Conservation (phyloP, 2,888 invertebrate species). For the Phyto melanocephala region DNA sequence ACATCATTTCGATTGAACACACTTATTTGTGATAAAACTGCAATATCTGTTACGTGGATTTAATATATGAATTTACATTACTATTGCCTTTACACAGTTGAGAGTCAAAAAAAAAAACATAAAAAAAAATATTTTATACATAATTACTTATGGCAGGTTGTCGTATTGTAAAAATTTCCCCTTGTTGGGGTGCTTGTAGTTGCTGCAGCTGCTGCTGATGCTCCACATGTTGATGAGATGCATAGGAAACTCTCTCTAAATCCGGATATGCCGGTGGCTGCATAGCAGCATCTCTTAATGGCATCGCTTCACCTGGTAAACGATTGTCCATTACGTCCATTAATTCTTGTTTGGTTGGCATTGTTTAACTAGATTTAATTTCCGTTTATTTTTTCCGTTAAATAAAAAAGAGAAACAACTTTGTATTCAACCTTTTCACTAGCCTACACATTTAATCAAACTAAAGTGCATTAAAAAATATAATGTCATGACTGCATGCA, state of each 20-base stretch:
- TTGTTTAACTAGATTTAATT: background rate
- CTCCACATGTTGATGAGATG: background rate
- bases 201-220: background rate
- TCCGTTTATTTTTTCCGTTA: background rate
- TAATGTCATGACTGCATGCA: slow-evolving; percentile 33
- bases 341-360: slow-evolving; percentile 58
- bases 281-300: background rate
- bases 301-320: slow-evolving; percentile 56
- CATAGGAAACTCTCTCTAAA: background rate
- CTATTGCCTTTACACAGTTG: too few relatives aligned
- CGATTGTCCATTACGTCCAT: slow-evolving; percentile 56
- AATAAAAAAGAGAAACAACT: background rate
- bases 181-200: background rate
- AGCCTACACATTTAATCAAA: slow-evolving; percentile 9
- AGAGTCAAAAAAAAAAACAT: too few relatives aligned
- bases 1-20: too few relatives aligned
- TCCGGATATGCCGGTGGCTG: slow-evolving; percentile 49
- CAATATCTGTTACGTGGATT: too few relatives aligned
- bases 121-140: too few relatives aligned
- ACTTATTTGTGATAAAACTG: too few relatives aligned
- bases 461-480: slow-evolving; percentile 27
- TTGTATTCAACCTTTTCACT: background rate
- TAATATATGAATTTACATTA: too few relatives aligned
- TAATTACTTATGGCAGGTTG: slow-evolving; percentile 46
- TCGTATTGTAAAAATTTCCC: slow-evolving; percentile 22